A percentile compares a stretch with the other conserved stretches of the same genome.
These are phyloP conservation scores for Cyanistes caeruleus DNA, from an alignment of 2,113 vertebrate species.

Conservation along the genomic window DNA sequence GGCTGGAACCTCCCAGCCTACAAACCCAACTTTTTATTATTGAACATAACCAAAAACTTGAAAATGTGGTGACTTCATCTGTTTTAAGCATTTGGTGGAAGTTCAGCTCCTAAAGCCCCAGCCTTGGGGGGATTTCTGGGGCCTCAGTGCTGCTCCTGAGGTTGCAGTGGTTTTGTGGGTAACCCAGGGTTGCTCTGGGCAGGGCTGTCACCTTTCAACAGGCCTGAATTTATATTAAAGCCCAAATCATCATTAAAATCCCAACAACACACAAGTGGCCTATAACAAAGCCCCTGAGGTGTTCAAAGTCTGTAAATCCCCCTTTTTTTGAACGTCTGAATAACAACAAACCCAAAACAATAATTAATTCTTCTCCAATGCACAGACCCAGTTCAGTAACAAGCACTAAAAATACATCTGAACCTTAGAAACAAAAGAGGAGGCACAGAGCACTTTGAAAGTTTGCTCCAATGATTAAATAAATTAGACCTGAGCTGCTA, in stretches of 20 bases:
- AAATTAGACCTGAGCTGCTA: slow-evolving; percentile 68
- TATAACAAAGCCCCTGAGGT: slow-evolving; percentile 44
- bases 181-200: neutral
- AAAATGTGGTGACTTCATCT: neutral
- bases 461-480: slow-evolving; percentile 62
- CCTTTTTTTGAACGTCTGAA: neutral
- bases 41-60: neutral
- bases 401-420: slow-evolving; percentile 63
- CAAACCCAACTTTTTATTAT: neutral
- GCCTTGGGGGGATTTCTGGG: neutral
- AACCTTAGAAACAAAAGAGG: slow-evolving; percentile 50
- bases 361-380: slow-evolving; percentile 66
- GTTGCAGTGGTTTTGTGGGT: neutral
- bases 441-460: slow-evolving; percentile 41
- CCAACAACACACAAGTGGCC: slow-evolving; percentile 6
- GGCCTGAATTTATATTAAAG: neutral
- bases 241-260: neutral
- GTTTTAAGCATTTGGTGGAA: neutral
- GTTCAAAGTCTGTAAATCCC: slow-evolving; percentile 50
- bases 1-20: neutral
- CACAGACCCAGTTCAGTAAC: slow-evolving; percentile 54
- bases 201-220: neutral
- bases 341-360: slow-evolving; percentile 67
- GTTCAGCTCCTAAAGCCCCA: neutral
- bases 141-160: neutral